Evolutionary conservation across 1,140 invertebrate genomes (phyloP).

Genomic region (Orchesella cincta): DNA sequence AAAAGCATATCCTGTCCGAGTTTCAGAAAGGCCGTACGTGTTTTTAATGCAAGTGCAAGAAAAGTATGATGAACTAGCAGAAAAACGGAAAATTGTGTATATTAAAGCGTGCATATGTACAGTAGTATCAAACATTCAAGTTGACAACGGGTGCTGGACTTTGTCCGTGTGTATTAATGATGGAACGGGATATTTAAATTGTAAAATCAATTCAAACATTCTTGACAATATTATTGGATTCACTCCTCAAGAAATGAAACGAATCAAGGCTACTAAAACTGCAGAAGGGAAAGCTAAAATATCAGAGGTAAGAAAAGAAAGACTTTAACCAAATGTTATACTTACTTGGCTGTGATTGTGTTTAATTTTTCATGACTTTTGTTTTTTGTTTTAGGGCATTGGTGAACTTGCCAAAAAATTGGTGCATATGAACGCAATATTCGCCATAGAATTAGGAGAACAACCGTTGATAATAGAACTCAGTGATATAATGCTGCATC

Average conservation of each 20-base stretch:
- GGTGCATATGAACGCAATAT: conserved; percentile 40
- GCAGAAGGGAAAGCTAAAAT: conserved; percentile 31
- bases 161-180: conserved; percentile 40
- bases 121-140: conserved; percentile 37
- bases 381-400: conserved; percentile 29
- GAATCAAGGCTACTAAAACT: conserved; percentile 29
- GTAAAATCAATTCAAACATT: conserved; percentile 22
- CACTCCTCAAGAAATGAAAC: conserved; percentile 40
- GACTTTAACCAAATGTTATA: not conserved
- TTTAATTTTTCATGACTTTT: conserved; percentile 26
- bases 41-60: conserved; percentile 33
- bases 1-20: not conserved
- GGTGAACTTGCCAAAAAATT: conserved; percentile 16
- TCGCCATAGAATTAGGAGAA: conserved; percentile 12
- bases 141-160: conserved; percentile 33
- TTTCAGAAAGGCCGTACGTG: conserved; percentile 28
- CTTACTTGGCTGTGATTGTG: not conserved
- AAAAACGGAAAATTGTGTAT: conserved; percentile 17
- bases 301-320: conserved; percentile 19
- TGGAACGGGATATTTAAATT: conserved; percentile 42
- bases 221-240: conserved; percentile 40
- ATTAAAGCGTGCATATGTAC: conserved; percentile 45
- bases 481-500: not conserved
- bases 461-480: not conserved
- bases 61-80: not conserved